Evolutionary conservation across 2,797 vertebrate species (phyloP).

Genomic region (Nothura maculosa): DNA sequence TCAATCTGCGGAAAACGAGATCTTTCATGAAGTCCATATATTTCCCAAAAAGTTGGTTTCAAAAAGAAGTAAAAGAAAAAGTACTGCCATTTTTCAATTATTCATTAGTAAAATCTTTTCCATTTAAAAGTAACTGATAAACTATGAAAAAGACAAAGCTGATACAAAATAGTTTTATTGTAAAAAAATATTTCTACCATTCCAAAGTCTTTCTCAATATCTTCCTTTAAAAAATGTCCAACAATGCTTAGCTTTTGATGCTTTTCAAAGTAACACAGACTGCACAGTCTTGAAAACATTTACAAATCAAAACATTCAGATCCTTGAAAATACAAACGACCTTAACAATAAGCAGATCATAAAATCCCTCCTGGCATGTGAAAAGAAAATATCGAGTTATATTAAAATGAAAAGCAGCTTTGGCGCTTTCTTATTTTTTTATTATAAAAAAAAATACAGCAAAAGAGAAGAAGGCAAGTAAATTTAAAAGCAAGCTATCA

Average conservation of each 20-base stretch:
- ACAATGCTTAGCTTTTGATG: not conserved
- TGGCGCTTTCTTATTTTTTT: not conserved
- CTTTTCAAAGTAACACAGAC: not conserved
- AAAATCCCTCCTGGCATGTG: not conserved
- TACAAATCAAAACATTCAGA: not conserved
- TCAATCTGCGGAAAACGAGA: not conserved
- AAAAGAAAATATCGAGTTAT: not conserved
- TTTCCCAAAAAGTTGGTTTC: not conserved
- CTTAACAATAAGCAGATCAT: not conserved
- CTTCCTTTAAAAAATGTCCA: not conserved
- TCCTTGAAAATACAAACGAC: not conserved
- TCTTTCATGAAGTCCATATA: not conserved
- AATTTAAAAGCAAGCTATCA: not conserved
- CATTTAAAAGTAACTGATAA: not conserved
- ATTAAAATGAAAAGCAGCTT: not conserved
- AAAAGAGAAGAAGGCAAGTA: not conserved
- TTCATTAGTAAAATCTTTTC: not conserved
- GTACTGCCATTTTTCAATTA: not conserved
- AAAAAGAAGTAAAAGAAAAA: not conserved
- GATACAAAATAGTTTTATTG: not conserved
- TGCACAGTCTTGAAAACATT: not conserved
- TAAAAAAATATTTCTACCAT: rapidly evolving
- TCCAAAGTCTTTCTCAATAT: not conserved
- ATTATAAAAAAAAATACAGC: not conserved
- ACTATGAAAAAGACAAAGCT: not conserved